Base-by-base conservation (phyloP, 2,888 invertebrate genomes). In the Volucella inflata region DNA sequence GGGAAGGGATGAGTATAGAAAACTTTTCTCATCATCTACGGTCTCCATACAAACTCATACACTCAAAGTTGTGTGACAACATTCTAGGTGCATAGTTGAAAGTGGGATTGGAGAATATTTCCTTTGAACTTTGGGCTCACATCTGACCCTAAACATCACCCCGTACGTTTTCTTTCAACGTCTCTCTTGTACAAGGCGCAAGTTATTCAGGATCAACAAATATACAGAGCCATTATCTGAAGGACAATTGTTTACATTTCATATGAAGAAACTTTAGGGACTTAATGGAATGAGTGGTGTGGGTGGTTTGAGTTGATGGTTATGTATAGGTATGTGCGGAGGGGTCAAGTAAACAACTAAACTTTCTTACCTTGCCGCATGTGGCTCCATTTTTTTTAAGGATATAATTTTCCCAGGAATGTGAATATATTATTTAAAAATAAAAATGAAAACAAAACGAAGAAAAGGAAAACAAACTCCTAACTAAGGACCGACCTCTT, bases 151-250 rank as follows among this genome's bases (percentile, higher is more conserved):
- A 1, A 17, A 46, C 1, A 50, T 53, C 30, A 2, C 2, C 4
- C 11, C 8, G 53, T 53, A 30, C 38, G 16, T n/a, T 16, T 11
- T 16, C 48, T 48, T 65, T 12, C 44, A 0, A 17, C 30, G 40
- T 9, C 6, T 9, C 6, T 11, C 2, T 2, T 42, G 50, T 11
- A 8, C 21, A 14, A 16, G 42, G 16, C 16, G 30, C 72, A 79
- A 83, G 67, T 79, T 83, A 83, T 83, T 83, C 83, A 83, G 83
- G 74, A 83, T 83, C 83, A 84, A 84, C 75, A 84, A 84, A 84
- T 80, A 75, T 75, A 68, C 84, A 80, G 70, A 75, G 70, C 80
- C 65, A 84, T 84, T 84, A 79, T 84, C 84, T 65, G 60, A 80
- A 84, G 60, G 79, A 75, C 80, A 80, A 84, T 84, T 80, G 84